These are phyloP conservation scores for Globia sparganii DNA, from an alignment of 2,888 invertebrate species.

Conservation along the genomic window DNA sequence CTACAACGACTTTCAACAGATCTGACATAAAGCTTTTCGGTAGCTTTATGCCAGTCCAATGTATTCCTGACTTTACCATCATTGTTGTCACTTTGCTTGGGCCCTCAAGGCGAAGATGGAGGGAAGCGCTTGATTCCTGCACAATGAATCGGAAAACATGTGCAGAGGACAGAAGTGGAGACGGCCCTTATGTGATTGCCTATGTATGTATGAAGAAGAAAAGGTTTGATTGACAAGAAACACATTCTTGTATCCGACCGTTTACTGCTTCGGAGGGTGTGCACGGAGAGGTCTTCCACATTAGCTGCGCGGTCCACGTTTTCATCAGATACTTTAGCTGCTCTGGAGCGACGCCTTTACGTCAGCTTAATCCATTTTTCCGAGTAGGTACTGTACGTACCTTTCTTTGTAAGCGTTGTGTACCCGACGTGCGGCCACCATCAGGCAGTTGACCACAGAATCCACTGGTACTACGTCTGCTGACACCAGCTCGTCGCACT, in stretches of 20 bases:
- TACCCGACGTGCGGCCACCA: slow-evolving; percentile 91
- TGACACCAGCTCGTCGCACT: slow-evolving; percentile 90
- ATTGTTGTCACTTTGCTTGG: neutral
- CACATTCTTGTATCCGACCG: neutral
- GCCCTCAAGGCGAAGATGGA: neutral
- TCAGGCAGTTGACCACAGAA: slow-evolving; percentile 92
- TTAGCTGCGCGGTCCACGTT: neutral
- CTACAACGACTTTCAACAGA: neutral
- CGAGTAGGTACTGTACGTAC: slow-evolving; percentile 64
- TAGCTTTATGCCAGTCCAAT: neutral
- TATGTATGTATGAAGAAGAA: neutral
- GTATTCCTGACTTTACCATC: neutral
- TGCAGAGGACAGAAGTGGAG: neutral
- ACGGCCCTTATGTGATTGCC: neutral
- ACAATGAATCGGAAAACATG: neutral
- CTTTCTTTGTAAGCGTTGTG: slow-evolving; percentile 82
- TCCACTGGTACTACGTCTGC: slow-evolving; percentile 95
- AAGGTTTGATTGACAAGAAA: neutral
- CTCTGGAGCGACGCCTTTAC: neutral
- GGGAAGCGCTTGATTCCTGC: neutral
- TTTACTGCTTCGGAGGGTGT: neutral
- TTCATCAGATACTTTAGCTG: neutral
- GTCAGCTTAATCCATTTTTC: neutral
- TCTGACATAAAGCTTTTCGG: neutral
- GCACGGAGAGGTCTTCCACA: neutral